Base-by-base conservation (phyloP, 2,888 invertebrate genomes). In the Dryococelus australis region DNA sequence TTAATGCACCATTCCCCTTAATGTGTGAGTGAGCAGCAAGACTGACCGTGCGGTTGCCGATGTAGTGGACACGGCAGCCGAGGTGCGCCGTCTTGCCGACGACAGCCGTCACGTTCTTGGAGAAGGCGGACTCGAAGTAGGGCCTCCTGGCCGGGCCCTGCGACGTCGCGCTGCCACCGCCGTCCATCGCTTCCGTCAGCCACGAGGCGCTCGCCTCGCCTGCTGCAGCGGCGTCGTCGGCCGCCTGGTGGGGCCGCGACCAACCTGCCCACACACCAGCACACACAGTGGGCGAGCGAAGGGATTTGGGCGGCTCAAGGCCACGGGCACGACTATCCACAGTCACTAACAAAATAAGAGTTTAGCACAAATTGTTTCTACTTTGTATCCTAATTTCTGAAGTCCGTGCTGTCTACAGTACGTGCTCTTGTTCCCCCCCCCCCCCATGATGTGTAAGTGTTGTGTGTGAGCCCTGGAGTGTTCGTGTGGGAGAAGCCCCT, bases 61-160 rank as follows among this genome's bases (percentile, higher is more conserved):
- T 94, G 91, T 96, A 96, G 90, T 95, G 95, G 27, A 97, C 96
- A 89, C 96, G 94, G 93, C 96, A 97, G 92, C 95, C 96, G 88
- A 96, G 93, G 91, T 95, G 95, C 4, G 96, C 95, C 6, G 96
- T 96, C 92, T 96, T 96, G 51, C 96, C 96, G 20, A 96, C 96
- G 26, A 96, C 93, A 0, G 96, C 96, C 27, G 96, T 96, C 88
- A 96, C 96, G 91, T 97, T 96, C 90, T 94, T 95, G 78, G 96
- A 96, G 88, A 95, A 96, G 0, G 94, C 93, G 87, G 95, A 93
- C 90, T 96, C 96, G 91, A 96, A 96, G 91, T 95, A 95, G 0
- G 96, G 96, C 24, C 96, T 96, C 85, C 96, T 93, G 91, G n/a
- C 93, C 93, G 88, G 94, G 93, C 86, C 93, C 89, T 79, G 93